phyloP scores from a whole-genome alignment of 1,140 invertebrate species.

The Hestina assimilis region DNA sequence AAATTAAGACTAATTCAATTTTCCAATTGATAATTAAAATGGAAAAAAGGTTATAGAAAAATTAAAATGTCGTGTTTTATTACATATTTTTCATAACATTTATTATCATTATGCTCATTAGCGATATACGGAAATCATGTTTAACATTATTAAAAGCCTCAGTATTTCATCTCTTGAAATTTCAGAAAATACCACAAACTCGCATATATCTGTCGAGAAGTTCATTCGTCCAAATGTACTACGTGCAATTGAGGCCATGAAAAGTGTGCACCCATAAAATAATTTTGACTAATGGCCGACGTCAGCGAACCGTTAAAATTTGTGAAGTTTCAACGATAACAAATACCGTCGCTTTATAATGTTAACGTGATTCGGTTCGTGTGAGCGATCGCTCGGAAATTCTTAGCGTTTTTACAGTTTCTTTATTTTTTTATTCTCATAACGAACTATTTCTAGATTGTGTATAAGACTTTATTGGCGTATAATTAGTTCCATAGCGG shows the following conservation, averaged over 20 bases:
- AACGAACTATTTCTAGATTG: too few relatives aligned
- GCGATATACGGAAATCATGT: neutral
- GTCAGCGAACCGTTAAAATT: neutral
- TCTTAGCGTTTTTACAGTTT: too few relatives aligned
- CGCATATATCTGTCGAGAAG: conserved; percentile 6
- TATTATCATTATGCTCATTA: neutral
- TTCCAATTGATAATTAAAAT: too few relatives aligned
- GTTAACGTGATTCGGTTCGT: neutral
- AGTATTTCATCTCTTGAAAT: conserved; percentile 1
- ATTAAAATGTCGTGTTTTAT: too few relatives aligned
- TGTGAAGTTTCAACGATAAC: conserved; percentile 1
- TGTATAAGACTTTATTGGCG: too few relatives aligned
- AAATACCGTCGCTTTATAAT: neutral
- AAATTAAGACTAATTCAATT: too few relatives aligned
- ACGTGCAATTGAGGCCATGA: conserved; percentile 6
- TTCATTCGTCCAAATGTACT: conserved; percentile 7
- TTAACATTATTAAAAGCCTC: neutral
- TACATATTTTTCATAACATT: neutral
- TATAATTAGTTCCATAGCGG: too few relatives aligned
- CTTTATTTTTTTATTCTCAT: too few relatives aligned
- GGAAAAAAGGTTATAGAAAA: too few relatives aligned
- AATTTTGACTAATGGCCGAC: conserved; percentile 3
- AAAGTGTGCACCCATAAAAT: conserved; percentile 6
- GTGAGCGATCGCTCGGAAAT: too few relatives aligned
- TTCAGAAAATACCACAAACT: neutral